These are phyloP conservation scores for Porites divaricata DNA, from an alignment of 92 coral and sea anemone genomes.

Conservation along the genomic window DNA sequence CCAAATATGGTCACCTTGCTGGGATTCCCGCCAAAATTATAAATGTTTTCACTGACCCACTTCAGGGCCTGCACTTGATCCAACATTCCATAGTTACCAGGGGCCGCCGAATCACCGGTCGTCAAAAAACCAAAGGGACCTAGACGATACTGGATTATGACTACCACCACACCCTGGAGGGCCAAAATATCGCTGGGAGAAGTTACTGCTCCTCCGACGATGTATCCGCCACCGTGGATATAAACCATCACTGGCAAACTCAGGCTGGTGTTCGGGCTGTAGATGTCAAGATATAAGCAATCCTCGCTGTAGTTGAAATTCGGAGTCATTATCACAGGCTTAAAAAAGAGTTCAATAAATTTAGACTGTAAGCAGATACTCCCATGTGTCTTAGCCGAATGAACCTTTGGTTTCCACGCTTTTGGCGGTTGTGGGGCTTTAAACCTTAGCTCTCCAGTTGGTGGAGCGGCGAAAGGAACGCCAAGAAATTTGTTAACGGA, in stretches of 20 bases:
- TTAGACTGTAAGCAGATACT: conserved; percentile 49
- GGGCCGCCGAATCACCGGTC: conserved; percentile 61
- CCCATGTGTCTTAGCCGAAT: conserved; percentile 39
- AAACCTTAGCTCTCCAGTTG: conserved; percentile 56
- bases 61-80: conserved; percentile 83
- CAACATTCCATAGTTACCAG: conserved; percentile 79
- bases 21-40: conserved; percentile 52
- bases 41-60: conserved; percentile 77
- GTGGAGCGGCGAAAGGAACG: conserved; percentile 70
- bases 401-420: conserved; percentile 56
- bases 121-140: conserved; percentile 64
- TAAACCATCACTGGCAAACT: conserved; percentile 68
- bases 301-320: conserved; percentile 42
- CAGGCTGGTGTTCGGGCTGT: conserved; percentile 21
- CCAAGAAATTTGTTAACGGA: conserved; percentile 64
- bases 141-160: conserved; percentile 63
- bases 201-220: conserved; percentile 39
- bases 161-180: conserved; percentile 58
- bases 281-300: conserved; percentile 59
- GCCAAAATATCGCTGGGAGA: conserved; percentile 54
- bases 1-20: conserved; percentile 81
- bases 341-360: neutral
- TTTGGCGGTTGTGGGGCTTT: conserved; percentile 57
- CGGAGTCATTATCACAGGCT: neutral
- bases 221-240: conserved; percentile 65